phyloP scores from a whole-genome alignment of 2,113 vertebrate genomes.

The Epinephelus lanceolatus region DNA sequence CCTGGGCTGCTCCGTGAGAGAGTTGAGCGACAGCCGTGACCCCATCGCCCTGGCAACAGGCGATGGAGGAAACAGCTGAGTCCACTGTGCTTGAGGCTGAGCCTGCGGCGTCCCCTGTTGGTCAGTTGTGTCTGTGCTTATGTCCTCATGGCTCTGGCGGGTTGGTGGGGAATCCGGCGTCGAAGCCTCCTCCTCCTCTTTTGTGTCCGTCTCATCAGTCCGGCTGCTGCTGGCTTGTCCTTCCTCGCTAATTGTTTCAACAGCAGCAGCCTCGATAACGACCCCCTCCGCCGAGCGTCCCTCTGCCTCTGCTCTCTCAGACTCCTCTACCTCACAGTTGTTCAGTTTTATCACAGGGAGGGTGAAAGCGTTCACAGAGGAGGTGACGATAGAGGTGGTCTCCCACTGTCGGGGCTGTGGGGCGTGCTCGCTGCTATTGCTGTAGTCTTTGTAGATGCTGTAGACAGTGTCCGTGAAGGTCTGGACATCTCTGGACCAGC shows the following conservation, averaged over 20 bases:
- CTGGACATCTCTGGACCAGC: slow-evolving; percentile 83
- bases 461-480: slow-evolving; percentile 91
- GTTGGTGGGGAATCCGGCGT: slow-evolving; percentile 36
- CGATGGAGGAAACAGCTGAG: slow-evolving; percentile 81
- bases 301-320: slow-evolving; percentile 52
- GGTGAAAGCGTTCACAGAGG: slow-evolving; percentile 92
- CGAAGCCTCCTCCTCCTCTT: slow-evolving; percentile 56
- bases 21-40: slow-evolving; percentile 82
- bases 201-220: slow-evolving; percentile 18
- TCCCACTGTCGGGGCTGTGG: slow-evolving; percentile 82
- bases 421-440: slow-evolving; percentile 72
- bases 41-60: slow-evolving; percentile 73
- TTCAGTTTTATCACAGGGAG: slow-evolving; percentile 90
- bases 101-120: slow-evolving; percentile 76
- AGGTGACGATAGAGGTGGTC: slow-evolving; percentile 90
- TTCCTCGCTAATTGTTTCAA: slow-evolving; percentile 40
- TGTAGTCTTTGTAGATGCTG: slow-evolving; percentile 91
- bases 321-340: slow-evolving; percentile 84
- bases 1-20: slow-evolving; percentile 82
- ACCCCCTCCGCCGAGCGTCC: slow-evolving; percentile 37
- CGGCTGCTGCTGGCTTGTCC: slow-evolving; percentile 45
- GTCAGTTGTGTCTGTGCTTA: slow-evolving; percentile 83
- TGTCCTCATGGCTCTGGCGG: slow-evolving; percentile 59
- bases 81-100: slow-evolving; percentile 73
- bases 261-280: slow-evolving; percentile 39